phyloP scores from a whole-genome alignment of 2,113 vertebrate species.

The Apodemus sylvaticus region DNA sequence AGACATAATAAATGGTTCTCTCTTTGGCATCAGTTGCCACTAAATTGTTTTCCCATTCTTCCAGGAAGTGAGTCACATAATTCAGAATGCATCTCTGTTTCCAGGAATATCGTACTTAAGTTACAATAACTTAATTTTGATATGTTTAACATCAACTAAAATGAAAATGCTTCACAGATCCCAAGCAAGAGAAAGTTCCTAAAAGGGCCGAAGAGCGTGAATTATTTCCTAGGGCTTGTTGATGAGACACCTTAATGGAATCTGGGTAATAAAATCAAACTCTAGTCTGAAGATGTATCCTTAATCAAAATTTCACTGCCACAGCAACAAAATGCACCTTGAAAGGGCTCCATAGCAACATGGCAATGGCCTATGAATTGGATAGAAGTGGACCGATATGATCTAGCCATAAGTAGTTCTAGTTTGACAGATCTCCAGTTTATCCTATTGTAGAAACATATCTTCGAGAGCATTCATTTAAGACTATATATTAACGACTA shows the following conservation, averaged over 20 bases:
- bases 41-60: not conserved
- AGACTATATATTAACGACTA: not conserved
- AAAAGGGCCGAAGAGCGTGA: not conserved
- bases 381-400: too few species aligned
- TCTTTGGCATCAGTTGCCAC: not conserved
- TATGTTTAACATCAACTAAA: slow-evolving; percentile 44
- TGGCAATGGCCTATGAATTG: not conserved
- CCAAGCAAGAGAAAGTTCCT: not conserved
- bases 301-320: not conserved
- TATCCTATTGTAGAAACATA: slow-evolving; percentile 1
- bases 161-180: not conserved
- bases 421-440: not conserved
- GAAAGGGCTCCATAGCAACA: not conserved
- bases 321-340: slow-evolving; percentile 20
- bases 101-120: not conserved
- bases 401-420: not conserved
- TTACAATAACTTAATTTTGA: not conserved
- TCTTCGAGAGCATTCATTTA: not conserved
- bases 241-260: slow-evolving; percentile 49
- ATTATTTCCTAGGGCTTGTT: slow-evolving; percentile 16
- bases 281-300: slow-evolving; percentile 15
- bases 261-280: slow-evolving; percentile 42
- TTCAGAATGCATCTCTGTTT: not conserved
- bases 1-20: not conserved
- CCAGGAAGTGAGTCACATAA: not conserved